A percentile compares a stretch with the other conserved stretches of the same genome.
These are phyloP conservation scores for Amyelois transitella DNA, from an alignment of 1,140 invertebrate genomes.

Conservation along the genomic window DNA sequence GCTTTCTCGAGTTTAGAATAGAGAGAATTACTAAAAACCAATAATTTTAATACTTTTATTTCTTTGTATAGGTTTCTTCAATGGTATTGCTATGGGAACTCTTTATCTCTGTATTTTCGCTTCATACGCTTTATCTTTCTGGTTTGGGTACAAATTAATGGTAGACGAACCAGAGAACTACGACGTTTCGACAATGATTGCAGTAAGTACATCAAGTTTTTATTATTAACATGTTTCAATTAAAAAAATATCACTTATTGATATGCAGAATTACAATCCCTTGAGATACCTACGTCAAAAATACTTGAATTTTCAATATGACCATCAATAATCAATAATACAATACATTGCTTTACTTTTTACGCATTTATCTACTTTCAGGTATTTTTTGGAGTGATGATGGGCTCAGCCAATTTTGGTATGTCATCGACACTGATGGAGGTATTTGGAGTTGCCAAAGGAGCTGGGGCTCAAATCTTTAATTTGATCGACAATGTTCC, in stretches of 20 bases:
- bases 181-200: constrained; percentile 79
- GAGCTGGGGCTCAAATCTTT: constrained; percentile 89
- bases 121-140: constrained; percentile 87
- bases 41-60: not conserved
- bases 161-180: constrained; percentile 76
- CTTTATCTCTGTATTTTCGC: constrained; percentile 86
- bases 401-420: constrained; percentile 91
- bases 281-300: no score
- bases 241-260: no score
- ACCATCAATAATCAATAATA: no score
- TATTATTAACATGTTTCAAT: not conserved
- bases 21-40: not conserved
- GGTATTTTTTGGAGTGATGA: constrained; percentile 89
- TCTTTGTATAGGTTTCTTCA: constrained; percentile 74
- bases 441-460: constrained; percentile 83
- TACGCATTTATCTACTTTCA: constrained; percentile 27
- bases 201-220: constrained; percentile 71
- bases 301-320: no score
- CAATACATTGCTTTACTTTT: not conserved
- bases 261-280: no score
- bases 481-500: constrained; percentile 87
- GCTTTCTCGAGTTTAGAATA: not conserved
- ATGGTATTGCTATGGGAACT: constrained; percentile 80
- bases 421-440: constrained; percentile 89
- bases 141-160: constrained; percentile 86